A percentile compares a stretch with the other conserved stretches of the same genome.
These are phyloP conservation scores for Orthosia gracilis DNA, from an alignment of 2,888 invertebrate species.

Conservation along the genomic window DNA sequence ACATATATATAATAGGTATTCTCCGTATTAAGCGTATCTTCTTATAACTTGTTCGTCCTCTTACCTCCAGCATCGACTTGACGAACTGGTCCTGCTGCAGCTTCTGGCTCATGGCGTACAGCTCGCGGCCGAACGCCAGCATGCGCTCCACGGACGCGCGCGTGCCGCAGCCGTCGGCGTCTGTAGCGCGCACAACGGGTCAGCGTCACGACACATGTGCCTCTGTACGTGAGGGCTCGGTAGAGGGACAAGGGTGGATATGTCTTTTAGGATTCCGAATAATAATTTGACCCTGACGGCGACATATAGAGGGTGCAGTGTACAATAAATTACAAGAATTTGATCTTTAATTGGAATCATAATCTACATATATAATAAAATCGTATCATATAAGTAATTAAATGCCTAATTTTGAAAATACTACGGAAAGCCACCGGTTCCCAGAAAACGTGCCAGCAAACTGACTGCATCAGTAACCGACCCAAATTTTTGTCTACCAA, in stretches of 20 bases:
- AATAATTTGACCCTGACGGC: background rate
- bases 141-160: slow-evolving; percentile 97
- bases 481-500: too few relatives aligned
- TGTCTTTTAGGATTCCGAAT: background rate
- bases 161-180: slow-evolving; percentile 89
- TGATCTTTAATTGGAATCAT: background rate
- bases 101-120: slow-evolving; percentile 97
- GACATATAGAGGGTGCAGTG: too few relatives aligned
- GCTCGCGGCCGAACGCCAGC: slow-evolving; percentile 98
- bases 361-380: too few relatives aligned
- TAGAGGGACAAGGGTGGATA: slow-evolving; percentile 4
- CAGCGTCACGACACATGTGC: too few relatives aligned
- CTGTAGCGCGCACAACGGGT: slow-evolving; percentile 42
- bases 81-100: slow-evolving; percentile 95
- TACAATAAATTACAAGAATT: background rate
- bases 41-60: slow-evolving; percentile 31
- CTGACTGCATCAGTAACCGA: too few relatives aligned
- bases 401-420: too few relatives aligned
- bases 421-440: too few relatives aligned
- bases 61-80: slow-evolving; percentile 97
- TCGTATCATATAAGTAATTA: too few relatives aligned
- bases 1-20: too few relatives aligned
- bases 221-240: background rate
- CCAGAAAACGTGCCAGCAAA: too few relatives aligned
- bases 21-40: too few relatives aligned